phyloP scores from a whole-genome alignment of 2,113 vertebrate species.

The Planiliza haematocheilus region DNA sequence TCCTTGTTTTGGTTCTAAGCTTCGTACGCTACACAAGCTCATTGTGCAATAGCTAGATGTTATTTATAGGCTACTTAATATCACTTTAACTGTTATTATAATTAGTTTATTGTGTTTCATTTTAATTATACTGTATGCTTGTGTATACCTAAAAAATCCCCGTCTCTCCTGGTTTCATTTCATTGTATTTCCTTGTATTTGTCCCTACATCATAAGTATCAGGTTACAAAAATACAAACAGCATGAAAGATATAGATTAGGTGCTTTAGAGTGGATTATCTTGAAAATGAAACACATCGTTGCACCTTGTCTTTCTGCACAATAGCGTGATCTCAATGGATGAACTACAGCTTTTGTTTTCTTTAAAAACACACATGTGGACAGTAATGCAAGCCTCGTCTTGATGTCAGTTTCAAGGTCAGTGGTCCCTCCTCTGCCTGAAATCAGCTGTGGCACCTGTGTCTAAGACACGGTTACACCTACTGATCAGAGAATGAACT shows the following conservation, averaged over 20 bases:
- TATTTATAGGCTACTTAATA: background rate
- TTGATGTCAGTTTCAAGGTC: background rate
- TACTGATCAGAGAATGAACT: constrained; percentile 37
- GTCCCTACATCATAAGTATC: background rate
- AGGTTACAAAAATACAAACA: constrained; percentile 1
- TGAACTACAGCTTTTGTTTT: background rate
- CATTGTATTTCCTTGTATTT: background rate
- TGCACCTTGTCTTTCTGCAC: background rate
- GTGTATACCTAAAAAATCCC: too few species aligned
- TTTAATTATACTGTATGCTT: too few species aligned
- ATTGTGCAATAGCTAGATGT: background rate
- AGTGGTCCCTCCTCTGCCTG: background rate
- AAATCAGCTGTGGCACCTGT: background rate
- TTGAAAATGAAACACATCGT: background rate
- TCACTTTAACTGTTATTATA: background rate
- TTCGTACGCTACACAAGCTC: constrained; percentile 7
- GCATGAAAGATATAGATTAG: background rate
- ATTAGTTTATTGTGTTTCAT: background rate
- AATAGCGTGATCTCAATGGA: background rate
- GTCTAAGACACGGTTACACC: constrained; percentile 1
- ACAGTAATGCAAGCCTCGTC: background rate
- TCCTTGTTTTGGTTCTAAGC: constrained; percentile 3
- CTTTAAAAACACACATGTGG: background rate
- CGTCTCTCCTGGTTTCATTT: background rate
- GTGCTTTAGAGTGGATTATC: constrained; percentile 6